Percentiles rank a stretch among this genome's conserved stretches.
Conservation (phyloP, 2,113 vertebrate genomes). For the Paraplagusia blochii region DNA sequence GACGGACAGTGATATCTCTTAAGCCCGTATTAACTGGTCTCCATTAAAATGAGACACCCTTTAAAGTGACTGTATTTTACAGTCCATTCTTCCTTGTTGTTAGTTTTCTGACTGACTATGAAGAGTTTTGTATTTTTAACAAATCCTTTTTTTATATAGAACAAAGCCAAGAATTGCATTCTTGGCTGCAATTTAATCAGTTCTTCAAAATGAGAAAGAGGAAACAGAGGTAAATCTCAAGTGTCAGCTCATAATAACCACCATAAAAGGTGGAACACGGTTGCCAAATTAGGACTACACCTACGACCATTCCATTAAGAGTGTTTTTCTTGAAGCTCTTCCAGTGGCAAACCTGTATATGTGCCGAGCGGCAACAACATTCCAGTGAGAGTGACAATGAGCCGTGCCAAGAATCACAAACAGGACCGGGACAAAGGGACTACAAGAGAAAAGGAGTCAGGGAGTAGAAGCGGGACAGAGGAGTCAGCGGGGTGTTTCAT, state of each 20-base stretch:
- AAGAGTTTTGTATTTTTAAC: no score
- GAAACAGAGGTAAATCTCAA: background rate
- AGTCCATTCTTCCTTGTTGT: background rate
- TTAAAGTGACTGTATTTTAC: no score
- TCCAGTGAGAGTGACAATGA: conserved; percentile 32
- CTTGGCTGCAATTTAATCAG: background rate
- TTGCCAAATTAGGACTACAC: conserved; percentile 14
- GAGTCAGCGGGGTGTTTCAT: conserved; percentile 28
- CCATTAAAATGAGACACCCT: no score
- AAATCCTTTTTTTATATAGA: no score
- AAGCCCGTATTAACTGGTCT: no score
- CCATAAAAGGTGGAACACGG: background rate
- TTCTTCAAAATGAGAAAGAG: background rate
- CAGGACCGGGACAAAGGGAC: conserved; percentile 8
- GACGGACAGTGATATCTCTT: no score
- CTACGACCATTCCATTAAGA: conserved; percentile 9
- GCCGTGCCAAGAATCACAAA: conserved; percentile 10
- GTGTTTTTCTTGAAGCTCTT: conserved; percentile 14
- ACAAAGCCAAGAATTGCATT: no score
- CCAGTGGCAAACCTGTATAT: background rate
- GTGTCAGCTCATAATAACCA: conserved; percentile 5
- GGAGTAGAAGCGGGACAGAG: conserved; percentile 9
- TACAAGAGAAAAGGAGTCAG: background rate
- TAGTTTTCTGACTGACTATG: background rate
- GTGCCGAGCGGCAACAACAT: conserved; percentile 31